Conservation (phyloP, 2,113 vertebrate genomes). For the Harpagus bidentatus region DNA sequence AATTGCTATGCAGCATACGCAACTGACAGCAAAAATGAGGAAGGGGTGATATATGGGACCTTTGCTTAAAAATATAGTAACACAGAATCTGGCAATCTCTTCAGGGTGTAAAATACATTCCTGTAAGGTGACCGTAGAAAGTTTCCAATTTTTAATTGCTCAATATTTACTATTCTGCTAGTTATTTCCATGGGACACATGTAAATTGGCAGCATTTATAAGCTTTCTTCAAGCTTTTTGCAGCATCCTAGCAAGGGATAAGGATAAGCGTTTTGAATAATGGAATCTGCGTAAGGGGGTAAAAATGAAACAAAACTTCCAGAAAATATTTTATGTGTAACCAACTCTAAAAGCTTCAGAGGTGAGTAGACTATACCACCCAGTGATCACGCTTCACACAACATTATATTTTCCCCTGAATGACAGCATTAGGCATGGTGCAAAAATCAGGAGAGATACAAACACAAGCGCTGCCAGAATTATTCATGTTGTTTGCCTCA, state of each 20-base stretch:
- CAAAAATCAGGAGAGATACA: background rate
- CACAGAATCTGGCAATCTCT: background rate
- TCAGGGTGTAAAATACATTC: background rate
- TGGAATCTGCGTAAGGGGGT: background rate
- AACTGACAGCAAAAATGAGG: slow-evolving; percentile 17
- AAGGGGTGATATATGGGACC: slow-evolving; percentile 1
- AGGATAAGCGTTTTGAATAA: background rate
- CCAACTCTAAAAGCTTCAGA: background rate
- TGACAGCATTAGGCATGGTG: background rate
- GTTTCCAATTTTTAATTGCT: background rate
- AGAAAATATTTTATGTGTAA: background rate
- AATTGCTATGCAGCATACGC: background rate
- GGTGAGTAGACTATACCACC: background rate
- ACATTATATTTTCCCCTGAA: background rate
- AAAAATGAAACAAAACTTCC: background rate
- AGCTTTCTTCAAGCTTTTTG: background rate
- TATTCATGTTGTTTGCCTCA: background rate
- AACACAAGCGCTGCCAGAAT: background rate
- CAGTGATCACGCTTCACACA: background rate
- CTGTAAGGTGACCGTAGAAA: background rate
- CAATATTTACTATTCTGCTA: background rate
- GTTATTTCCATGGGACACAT: background rate
- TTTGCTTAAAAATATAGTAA: background rate
- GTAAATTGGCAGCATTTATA: background rate
- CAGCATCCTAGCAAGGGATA: background rate